Base-by-base conservation (phyloP, 2,888 invertebrate genomes). In the Pecten maximus region DNA sequence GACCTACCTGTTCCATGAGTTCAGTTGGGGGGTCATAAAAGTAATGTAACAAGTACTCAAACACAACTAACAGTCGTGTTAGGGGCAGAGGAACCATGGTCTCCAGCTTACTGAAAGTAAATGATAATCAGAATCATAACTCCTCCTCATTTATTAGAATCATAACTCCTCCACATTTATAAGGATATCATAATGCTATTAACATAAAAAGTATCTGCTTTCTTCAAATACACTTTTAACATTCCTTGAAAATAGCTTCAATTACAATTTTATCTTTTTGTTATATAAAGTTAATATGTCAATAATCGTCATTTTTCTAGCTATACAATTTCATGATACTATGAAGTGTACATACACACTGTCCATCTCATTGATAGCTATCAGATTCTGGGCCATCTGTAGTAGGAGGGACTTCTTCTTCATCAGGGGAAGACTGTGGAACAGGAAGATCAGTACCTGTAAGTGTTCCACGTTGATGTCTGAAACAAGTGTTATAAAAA, bases 401-500 rank as follows among this genome's bases (percentile, higher is more conserved):
- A 99, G 97, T 60, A 99, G 97, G 0, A 99, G 98, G 1, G 98
- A 98, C 97, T 99, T 99, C 97, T 99, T 99, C 97, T 99, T 99
- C 98, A 99, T 99, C 92, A 99, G 97, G 95, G 99, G 99, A 91
- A 99, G 97, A 0, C 99, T 98, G 97, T 99, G 99, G 97, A 99
- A 99, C 19, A 99, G 97, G 96, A 99, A 99, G 15, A 99, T 97
- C 92, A 99, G 97, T 60, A 99, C 97, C 97, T 99, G 99, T 0
- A 99, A 98, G 97, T 99, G 99, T 96, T 99, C 99, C 89, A 99
- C 98, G 97, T 99, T 99, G 92, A 99, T 97, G 97, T 99, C 99
- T 97, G 96, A 48, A 94, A 93, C 87, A 44, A 88, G 8, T 0
- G 16, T 74, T 35, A 35, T 35, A 74, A 54, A 23, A 48, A 2